Evolutionary conservation across 2,797 vertebrate genomes (phyloP).

Genomic region (Limosa lapponica): DNA sequence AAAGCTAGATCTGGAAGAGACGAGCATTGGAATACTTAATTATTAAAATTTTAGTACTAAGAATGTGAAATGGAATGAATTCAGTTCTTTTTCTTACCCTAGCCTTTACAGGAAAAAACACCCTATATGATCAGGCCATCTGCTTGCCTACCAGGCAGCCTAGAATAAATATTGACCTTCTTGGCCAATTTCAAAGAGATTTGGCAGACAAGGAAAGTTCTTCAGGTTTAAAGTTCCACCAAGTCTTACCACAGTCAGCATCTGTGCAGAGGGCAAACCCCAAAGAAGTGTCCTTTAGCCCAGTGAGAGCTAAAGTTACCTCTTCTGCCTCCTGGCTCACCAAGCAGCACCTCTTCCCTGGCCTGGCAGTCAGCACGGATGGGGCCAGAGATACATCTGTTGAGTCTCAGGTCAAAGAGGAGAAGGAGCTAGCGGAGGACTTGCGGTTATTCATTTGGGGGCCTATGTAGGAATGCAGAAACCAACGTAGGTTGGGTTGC

Average conservation of each 20-base stretch:
- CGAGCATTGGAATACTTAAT: background rate
- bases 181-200: background rate
- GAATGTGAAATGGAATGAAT: background rate
- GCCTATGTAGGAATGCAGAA: background rate
- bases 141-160: background rate
- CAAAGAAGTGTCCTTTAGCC: background rate
- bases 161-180: background rate
- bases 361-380: background rate
- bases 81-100: background rate
- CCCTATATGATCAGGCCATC: background rate
- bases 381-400: background rate
- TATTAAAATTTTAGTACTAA: conserved; percentile 4
- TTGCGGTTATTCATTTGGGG: background rate
- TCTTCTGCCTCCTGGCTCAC: background rate
- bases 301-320: background rate
- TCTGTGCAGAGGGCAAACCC: background rate
- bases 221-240: background rate
- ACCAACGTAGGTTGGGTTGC: no score
- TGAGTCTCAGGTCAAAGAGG: background rate
- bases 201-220: background rate
- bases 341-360: background rate
- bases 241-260: background rate
- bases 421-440: rapidly evolving
- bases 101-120: background rate
- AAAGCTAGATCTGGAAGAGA: background rate